Percentiles rank a stretch among this genome's conserved stretches.
Evolutionary conservation across 2,888 invertebrate species (phyloP).

Genomic region (Mechanitis messenoides): DNA sequence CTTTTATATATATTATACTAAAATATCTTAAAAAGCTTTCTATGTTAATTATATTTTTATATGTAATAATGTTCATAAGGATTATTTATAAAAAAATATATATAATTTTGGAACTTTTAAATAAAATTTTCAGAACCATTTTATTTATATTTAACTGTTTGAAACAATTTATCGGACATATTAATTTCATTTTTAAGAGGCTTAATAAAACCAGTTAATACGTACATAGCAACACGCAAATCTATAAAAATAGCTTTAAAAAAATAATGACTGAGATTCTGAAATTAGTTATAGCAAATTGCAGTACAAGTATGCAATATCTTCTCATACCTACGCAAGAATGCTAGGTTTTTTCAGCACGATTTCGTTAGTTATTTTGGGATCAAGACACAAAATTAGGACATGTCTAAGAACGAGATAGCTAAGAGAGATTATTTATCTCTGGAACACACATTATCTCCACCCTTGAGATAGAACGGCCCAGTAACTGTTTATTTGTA

Average conservation of each 20-base stretch:
- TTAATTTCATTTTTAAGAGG: background rate
- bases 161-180: too few relatives aligned
- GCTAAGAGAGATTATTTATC: conserved; percentile 23
- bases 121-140: too few relatives aligned
- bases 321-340: conserved; percentile 22
- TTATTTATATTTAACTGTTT: too few relatives aligned
- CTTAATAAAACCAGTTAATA: background rate
- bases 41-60: too few relatives aligned
- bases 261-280: background rate
- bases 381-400: conserved; percentile 30
- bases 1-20: too few relatives aligned
- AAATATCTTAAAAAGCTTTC: too few relatives aligned
- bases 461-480: conserved; percentile 12
- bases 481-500: conserved; percentile 9
- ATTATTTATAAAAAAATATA: too few relatives aligned
- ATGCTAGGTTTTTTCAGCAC: conserved; percentile 26
- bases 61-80: background rate
- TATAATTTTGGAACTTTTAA: too few relatives aligned
- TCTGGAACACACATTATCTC: conserved; percentile 13
- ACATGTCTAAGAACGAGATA: conserved; percentile 28
- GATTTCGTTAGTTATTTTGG: conserved; percentile 28
- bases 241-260: background rate
- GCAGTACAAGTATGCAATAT: conserved; percentile 19
- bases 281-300: conserved; percentile 4
- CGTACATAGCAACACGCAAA: background rate